Conservation (phyloP, 2,888 invertebrate genomes). For the Aporophyla lueneburgensis region DNA sequence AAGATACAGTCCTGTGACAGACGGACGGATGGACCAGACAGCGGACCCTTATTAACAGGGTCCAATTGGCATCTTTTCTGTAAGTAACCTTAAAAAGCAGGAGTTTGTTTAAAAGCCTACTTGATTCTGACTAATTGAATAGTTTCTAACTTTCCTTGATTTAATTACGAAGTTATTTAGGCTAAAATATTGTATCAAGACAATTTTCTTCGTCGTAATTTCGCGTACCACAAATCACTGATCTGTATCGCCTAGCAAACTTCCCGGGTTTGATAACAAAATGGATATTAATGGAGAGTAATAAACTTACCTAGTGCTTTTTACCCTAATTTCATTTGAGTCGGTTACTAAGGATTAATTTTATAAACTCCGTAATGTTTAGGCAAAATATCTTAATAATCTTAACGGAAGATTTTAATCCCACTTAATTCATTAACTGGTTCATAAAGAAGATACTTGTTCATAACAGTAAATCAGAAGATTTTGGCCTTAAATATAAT, state of each 20-base stretch:
- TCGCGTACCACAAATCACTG: slow-evolving; percentile 15
- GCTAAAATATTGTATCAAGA: slow-evolving; percentile 2
- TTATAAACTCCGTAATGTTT: slow-evolving; percentile 12
- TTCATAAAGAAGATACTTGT: neutral
- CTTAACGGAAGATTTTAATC: slow-evolving; percentile 1
- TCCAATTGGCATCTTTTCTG: no score
- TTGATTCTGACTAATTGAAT: neutral
- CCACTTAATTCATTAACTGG: neutral
- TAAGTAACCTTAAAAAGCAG: no score
- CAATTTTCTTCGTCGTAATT: slow-evolving; percentile 5
- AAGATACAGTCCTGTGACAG: no score
- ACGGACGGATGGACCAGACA: no score
- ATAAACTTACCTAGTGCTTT: slow-evolving; percentile 38
- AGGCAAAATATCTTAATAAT: slow-evolving; percentile 31
- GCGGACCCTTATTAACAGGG: no score
- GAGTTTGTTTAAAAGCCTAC: neutral
- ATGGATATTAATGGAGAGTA: slow-evolving; percentile 40
- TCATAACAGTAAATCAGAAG: neutral
- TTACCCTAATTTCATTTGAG: slow-evolving; percentile 48
- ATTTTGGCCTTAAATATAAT: neutral
- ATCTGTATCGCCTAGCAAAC: slow-evolving; percentile 28
- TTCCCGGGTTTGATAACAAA: slow-evolving; percentile 31
- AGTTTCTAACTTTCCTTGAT: neutral
- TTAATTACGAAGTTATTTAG: neutral
- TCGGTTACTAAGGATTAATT: slow-evolving; percentile 23